These are phyloP conservation scores for Perca schrenkii DNA, from an alignment of 2,113 vertebrate species.

Conservation along the genomic window DNA sequence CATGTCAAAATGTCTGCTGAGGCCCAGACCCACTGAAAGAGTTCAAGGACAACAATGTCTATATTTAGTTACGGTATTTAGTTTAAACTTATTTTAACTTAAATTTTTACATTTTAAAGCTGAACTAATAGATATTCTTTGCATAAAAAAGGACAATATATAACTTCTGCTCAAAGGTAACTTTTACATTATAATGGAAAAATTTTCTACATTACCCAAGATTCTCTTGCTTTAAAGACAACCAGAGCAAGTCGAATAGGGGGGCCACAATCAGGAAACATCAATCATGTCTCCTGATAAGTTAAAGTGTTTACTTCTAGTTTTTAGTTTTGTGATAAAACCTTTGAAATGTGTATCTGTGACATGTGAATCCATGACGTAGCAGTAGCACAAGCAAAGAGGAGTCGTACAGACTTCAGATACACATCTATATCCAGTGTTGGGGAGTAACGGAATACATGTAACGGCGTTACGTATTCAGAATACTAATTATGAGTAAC, in stretches of 20 bases:
- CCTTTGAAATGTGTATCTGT: background rate
- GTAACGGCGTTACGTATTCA: too few relatives aligned
- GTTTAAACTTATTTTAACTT: background rate
- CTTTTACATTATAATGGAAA: background rate
- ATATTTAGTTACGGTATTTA: background rate
- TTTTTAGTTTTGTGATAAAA: background rate
- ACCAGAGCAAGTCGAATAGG: too few relatives aligned
- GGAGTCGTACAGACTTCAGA: background rate
- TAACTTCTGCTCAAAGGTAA: background rate
- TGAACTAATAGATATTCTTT: background rate
- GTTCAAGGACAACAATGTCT: background rate
- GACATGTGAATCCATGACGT: background rate
- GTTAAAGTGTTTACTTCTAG: background rate
- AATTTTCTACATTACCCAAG: too few relatives aligned
- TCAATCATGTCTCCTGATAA: background rate
- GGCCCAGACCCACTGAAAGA: background rate
- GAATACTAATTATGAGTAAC: too few relatives aligned
- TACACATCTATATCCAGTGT: background rate
- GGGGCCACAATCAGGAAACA: background rate
- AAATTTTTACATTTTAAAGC: background rate
- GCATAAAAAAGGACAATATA: background rate
- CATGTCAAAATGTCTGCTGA: background rate
- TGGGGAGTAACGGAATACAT: too few relatives aligned
- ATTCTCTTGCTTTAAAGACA: too few relatives aligned
- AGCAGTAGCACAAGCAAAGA: background rate